Conservation (phyloP, 2,888 invertebrate genomes). For the Caenorhabditis uteleia region DNA sequence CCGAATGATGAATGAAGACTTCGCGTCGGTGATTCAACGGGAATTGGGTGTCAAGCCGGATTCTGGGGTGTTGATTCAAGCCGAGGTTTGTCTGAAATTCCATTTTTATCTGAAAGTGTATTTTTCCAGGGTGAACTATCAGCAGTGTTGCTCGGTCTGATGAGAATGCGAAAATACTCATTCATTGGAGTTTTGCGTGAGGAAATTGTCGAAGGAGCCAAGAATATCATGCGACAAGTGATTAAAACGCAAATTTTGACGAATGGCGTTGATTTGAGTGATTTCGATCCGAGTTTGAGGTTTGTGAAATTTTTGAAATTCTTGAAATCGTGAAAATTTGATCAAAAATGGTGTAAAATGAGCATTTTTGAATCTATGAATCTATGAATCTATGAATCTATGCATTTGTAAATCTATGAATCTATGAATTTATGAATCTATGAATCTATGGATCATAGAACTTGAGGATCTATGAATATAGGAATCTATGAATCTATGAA, state of each 20-base stretch:
- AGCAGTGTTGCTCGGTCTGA: constrained; percentile 86
- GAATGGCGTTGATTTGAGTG: constrained; percentile 54
- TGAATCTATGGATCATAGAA: too few relatives aligned
- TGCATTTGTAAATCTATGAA: too few relatives aligned
- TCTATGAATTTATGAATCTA: too few relatives aligned
- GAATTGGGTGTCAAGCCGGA: constrained; percentile 78
- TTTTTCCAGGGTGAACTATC: constrained; percentile 83
- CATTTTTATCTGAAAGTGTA: not conserved
- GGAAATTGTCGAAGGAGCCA: constrained; percentile 77
- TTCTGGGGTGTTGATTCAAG: constrained; percentile 69
- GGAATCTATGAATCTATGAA: too few relatives aligned
- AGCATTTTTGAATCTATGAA: too few relatives aligned
- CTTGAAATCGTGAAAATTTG: too few relatives aligned
- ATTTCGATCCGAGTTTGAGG: constrained; percentile 57
- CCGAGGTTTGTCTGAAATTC: too few relatives aligned
- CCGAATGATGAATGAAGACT: constrained; percentile 94
- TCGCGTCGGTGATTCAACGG: constrained; percentile 86
- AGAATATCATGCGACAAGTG: constrained; percentile 63
- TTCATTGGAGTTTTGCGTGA: constrained; percentile 80
- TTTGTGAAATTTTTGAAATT: too few relatives aligned
- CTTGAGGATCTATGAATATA: too few relatives aligned
- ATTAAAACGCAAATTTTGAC: constrained; percentile 47
- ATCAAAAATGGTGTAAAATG: too few relatives aligned
- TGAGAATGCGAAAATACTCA: constrained; percentile 84
- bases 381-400: too few relatives aligned